phyloP scores from a whole-genome alignment of 2,797 vertebrate genomes.

The Coluber constrictor region DNA sequence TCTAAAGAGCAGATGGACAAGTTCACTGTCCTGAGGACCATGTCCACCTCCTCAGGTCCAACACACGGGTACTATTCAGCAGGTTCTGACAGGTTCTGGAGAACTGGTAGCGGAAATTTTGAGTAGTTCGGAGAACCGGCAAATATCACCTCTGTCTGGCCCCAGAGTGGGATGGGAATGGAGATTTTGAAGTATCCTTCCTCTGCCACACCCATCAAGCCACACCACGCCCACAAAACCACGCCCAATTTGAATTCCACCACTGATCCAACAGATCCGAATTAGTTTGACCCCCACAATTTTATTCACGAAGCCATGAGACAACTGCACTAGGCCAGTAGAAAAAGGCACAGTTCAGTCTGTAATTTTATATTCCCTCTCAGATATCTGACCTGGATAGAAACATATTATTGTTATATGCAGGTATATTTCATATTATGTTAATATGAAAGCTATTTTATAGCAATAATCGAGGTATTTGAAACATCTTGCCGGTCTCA shows the following conservation, averaged over 20 bases:
- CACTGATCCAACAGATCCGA: neutral
- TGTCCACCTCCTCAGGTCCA: neutral
- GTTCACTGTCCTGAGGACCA: neutral
- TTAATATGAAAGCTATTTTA: neutral
- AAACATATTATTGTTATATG: neutral
- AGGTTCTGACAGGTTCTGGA: too few species aligned
- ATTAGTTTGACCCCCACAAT: neutral
- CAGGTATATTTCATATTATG: neutral
- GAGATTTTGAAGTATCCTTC: too few species aligned
- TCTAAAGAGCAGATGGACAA: neutral
- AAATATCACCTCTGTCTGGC: too few species aligned
- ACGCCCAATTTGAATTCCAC: too few species aligned
- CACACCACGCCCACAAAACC: too few species aligned
- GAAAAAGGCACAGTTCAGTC: neutral
- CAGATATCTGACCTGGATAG: neutral
- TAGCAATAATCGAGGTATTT: neutral
- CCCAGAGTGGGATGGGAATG: too few species aligned
- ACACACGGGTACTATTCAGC: neutral
- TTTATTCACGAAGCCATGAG: neutral
- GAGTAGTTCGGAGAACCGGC: too few species aligned
- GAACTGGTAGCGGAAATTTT: too few species aligned
- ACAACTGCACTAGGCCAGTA: neutral
- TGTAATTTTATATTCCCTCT: neutral
- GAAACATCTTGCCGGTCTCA: neutral
- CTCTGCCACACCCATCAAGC: too few species aligned